Evolutionary conservation across 2,888 invertebrate species (phyloP).

Genomic region (Tricholauxania praeusta): DNA sequence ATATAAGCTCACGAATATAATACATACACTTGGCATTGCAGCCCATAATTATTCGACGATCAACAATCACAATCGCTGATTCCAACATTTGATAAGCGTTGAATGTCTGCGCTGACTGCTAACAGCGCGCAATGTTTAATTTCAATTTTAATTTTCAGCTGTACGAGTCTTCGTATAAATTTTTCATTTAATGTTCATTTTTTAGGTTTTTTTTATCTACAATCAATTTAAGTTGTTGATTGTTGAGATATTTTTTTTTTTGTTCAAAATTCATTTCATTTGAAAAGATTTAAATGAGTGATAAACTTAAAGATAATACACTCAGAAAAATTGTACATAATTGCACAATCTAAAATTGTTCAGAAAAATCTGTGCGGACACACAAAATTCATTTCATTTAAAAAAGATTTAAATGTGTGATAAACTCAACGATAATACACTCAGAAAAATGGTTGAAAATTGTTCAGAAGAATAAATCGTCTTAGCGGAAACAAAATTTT

Average conservation of each 20-base stretch:
- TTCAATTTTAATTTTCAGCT: constrained; percentile 33
- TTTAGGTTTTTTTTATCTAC: constrained; percentile 21
- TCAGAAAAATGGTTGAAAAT: too few relatives aligned
- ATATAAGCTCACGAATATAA: too few relatives aligned
- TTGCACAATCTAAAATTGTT: too few relatives aligned
- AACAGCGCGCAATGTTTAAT: constrained; percentile 26
- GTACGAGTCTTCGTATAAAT: neutral
- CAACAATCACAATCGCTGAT: constrained; percentile 34
- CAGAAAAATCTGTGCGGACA: too few relatives aligned
- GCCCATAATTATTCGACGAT: constrained; percentile 34
- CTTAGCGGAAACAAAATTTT: too few relatives aligned
- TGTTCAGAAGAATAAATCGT: too few relatives aligned
- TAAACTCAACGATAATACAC: too few relatives aligned
- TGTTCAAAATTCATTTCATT: neutral
- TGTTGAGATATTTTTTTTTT: constrained; percentile 21
- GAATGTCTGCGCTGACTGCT: constrained; percentile 26
- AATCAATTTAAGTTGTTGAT: constrained; percentile 28
- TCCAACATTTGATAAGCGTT: constrained; percentile 19
- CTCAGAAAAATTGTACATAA: too few relatives aligned
- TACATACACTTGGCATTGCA: constrained; percentile 27
- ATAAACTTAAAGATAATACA: too few relatives aligned
- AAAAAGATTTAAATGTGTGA: too few relatives aligned
- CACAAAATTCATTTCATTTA: too few relatives aligned
- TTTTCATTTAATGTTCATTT: constrained; percentile 12
- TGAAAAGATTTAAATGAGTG: too few relatives aligned